Base-by-base conservation (phyloP, 2,888 invertebrate species). In the Chironomus riparius region DNA sequence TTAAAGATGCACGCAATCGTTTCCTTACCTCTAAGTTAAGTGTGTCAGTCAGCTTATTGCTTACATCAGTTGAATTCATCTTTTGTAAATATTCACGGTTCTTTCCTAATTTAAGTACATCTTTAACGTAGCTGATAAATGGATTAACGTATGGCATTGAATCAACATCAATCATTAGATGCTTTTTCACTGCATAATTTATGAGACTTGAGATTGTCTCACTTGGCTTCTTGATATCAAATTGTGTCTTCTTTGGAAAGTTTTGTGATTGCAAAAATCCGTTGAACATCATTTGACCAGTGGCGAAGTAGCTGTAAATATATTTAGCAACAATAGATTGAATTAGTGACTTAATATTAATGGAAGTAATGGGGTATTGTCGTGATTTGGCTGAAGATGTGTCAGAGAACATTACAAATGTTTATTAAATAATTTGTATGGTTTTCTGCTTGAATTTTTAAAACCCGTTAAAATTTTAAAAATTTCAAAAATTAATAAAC, bases 121-220 rank as follows among this genome's bases (percentile, higher is more conserved):
- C 92, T 88, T 88, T 87, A 7, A 89, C 81, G 81, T 94, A 93
- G 18, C 88, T 87, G 0, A 92, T 86, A 2, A 91, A 91, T 0
- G 93, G 93, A 79, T 88, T 89, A 0, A 94, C 90, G 80, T 93
- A 94, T 73, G 87, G 87, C 7, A 88, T 87, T 0, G 93, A 89
- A 80, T 92, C 89, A 0, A 92, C 86, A 79, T 91, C 89, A 79
- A 91, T 86, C 78, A 88, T 89, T 74, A 94, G 82, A 81, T 92
- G 90, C 77, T 89, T 87, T 80, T 89, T 90, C 3, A 90, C 87
- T 1, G 89, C 86, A 77, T 89, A 87, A 82, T 94, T 91, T 13
- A 88, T 83, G 15, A 93, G 84, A 62, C 87, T 87, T 0, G 90
- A 89, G 62, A 93, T 85, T 15, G 92, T 91, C 79, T 92, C 90